Evolutionary conservation across 2,888 invertebrate species (phyloP), one percentile per base, ranked within the genome.

Genomic region (Polietes domitor): DNA sequence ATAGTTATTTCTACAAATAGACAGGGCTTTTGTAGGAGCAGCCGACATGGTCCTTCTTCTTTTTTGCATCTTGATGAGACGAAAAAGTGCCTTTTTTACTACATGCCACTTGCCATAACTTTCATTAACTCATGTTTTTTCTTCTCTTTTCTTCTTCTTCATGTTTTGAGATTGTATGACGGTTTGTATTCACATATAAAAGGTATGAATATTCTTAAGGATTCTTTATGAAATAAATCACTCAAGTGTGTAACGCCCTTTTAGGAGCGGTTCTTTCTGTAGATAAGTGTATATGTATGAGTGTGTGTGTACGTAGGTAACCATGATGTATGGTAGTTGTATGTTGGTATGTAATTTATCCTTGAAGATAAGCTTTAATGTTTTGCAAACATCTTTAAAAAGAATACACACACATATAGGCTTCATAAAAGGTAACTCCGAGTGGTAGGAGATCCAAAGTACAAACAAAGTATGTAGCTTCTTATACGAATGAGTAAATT

Each of bases 81-180:
- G 53, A 28, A 77, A 71, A 50, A 50, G 28, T 65, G 19, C 17
- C 21, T 72, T 72, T 58, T 83, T 80, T 73, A 76, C 70, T 63
- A 73, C 65, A 74, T 77, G 83, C 80, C 83, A 80, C 77, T 80
- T 83, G 77, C 80, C 77, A 77, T 74, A 63, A 73, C 73, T 74
- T 77, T 63, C 43, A 70, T 74, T 70, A 73, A 72, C 65, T 71
- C 58, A 70, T 65, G 53, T 72, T 71, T 63, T 63, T 74, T 58
- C 24, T 47, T 50, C n/a, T n/a, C n/a, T n/a, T n/a, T n/a, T n/a
- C n/a, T n/a, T n/a, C n/a, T n/a, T n/a, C 12, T 19, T 19, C 15
- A 9, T 72, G n/a, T 71, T 3, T 47, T 32, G 32, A 3, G 3
- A 32, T 32, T 32, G 32, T 32, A 24, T 47, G 28, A 21, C 21